phyloP scores from a whole-genome alignment of 2,888 invertebrate genomes.

The Agonopterix arenella region DNA sequence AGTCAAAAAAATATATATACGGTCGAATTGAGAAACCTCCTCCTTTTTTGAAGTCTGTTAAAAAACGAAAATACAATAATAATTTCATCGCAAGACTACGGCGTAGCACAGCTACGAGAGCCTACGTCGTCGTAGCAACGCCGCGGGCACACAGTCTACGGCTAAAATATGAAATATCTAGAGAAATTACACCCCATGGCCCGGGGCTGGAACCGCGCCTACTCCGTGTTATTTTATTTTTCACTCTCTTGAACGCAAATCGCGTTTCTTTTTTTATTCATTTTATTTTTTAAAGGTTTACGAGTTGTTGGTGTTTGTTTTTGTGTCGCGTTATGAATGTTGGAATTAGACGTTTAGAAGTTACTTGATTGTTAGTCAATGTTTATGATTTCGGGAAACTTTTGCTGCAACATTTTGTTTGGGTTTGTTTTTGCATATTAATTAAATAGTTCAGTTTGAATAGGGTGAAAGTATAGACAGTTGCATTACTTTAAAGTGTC shows the following conservation, averaged over 20 bases:
- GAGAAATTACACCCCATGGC: conserved; percentile 58
- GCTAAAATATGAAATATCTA: conserved; percentile 65
- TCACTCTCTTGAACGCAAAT: conserved; percentile 65
- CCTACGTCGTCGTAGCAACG: conserved; percentile 55
- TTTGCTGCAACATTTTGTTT: too few relatives aligned
- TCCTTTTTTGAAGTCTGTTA: too few relatives aligned
- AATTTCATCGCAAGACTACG: conserved; percentile 24
- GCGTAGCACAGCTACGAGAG: conserved; percentile 44
- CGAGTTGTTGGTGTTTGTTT: conserved; percentile 43
- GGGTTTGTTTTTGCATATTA: too few relatives aligned
- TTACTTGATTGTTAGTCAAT: too few relatives aligned
- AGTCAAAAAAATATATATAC: too few relatives aligned
- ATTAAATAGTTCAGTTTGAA: too few relatives aligned
- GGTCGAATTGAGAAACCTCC: too few relatives aligned
- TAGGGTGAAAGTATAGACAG: too few relatives aligned
- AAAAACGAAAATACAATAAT: conserved; percentile 1
- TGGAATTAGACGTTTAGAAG: too few relatives aligned
- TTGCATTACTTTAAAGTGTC: too few relatives aligned
- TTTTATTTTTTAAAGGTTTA: conserved; percentile 43
- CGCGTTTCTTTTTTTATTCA: conserved; percentile 31
- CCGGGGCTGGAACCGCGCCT: conserved; percentile 63
- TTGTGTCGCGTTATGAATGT: conserved; percentile 1
- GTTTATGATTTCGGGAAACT: too few relatives aligned
- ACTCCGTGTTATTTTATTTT: conserved; percentile 71
- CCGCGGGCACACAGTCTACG: conserved; percentile 44